A percentile compares a stretch with the other conserved stretches of the same genome.
Conservation (phyloP, 2,113 vertebrate genomes). For the Onychorhynchus coronatus region DNA sequence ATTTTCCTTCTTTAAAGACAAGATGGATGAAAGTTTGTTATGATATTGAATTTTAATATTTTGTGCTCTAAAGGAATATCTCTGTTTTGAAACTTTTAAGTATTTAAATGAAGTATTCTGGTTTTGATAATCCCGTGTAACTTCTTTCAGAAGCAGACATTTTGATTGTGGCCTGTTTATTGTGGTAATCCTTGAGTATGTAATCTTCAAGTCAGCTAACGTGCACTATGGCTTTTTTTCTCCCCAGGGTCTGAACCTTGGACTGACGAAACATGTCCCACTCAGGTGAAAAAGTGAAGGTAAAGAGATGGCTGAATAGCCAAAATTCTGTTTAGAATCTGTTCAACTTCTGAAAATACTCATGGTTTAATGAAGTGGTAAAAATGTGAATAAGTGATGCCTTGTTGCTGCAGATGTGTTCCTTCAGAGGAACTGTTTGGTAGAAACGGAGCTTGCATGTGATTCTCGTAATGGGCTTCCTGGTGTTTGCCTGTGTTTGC, state of each 20-base stretch:
- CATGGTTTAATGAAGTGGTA: neutral
- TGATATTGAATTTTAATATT: neutral
- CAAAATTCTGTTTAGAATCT: neutral
- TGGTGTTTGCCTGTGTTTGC: neutral
- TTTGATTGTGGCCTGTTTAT: neutral
- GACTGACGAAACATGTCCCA: conserved; percentile 77
- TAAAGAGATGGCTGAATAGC: conserved; percentile 43
- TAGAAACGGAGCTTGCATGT: neutral
- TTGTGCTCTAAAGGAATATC: neutral
- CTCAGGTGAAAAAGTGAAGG: conserved; percentile 86
- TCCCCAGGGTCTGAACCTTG: conserved; percentile 43
- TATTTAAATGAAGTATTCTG: neutral
- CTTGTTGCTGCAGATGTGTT: neutral
- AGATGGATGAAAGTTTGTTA: neutral
- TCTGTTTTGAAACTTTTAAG: neutral
- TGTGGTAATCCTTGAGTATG: neutral
- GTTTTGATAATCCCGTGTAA: neutral
- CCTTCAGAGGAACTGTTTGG: neutral
- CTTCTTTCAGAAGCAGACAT: neutral
- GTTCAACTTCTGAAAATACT: neutral
- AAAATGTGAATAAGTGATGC: neutral
- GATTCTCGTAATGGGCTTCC: neutral
- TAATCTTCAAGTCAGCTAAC: neutral
- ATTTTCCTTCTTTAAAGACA: neutral
- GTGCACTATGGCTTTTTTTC: conserved; percentile 4